Percentiles rank a stretch among this genome's conserved stretches.
Conservation (phyloP, 2,113 vertebrate species). For the Solea solea region DNA sequence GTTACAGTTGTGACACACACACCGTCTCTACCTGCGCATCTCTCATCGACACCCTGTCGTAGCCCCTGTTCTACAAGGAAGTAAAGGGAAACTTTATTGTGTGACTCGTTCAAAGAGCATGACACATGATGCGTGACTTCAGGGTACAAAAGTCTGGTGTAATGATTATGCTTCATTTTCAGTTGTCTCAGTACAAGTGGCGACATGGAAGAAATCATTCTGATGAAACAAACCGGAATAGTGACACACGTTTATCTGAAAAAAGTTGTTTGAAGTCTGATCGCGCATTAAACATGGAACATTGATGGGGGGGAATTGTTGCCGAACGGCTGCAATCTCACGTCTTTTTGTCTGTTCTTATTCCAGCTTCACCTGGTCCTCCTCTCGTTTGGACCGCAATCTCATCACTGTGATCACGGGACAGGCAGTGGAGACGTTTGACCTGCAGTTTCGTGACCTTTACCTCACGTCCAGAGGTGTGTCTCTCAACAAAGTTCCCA, state of each 20-base stretch:
- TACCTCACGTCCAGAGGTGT: constrained; percentile 90
- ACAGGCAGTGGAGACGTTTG: constrained; percentile 94
- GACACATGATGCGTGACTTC: constrained; percentile 9
- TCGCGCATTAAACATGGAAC: too few relatives aligned
- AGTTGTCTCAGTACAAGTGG: not conserved
- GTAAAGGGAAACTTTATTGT: not conserved
- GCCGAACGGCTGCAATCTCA: constrained; percentile 3
- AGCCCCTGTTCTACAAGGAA: not conserved
- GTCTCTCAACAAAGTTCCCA: constrained; percentile 86
- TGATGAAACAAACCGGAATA: not conserved
- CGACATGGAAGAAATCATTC: not conserved
- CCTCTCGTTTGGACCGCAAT: constrained; percentile 91
- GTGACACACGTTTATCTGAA: not conserved
- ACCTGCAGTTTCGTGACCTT: constrained; percentile 94
- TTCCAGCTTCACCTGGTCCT: constrained; percentile 96
- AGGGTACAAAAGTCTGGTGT: constrained; percentile 12
- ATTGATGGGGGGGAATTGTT: too few relatives aligned
- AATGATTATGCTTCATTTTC: constrained; percentile 27
- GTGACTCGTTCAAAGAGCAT: constrained; percentile 19
- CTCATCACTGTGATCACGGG: constrained; percentile 93
- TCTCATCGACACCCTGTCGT: too few relatives aligned
- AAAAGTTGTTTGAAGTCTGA: too few relatives aligned
- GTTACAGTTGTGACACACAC: too few relatives aligned
- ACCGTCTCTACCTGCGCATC: too few relatives aligned
- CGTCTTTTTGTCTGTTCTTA: constrained; percentile 20